phyloP scores from a whole-genome alignment of 2,888 invertebrate genomes.

The Cephus pulcher region DNA sequence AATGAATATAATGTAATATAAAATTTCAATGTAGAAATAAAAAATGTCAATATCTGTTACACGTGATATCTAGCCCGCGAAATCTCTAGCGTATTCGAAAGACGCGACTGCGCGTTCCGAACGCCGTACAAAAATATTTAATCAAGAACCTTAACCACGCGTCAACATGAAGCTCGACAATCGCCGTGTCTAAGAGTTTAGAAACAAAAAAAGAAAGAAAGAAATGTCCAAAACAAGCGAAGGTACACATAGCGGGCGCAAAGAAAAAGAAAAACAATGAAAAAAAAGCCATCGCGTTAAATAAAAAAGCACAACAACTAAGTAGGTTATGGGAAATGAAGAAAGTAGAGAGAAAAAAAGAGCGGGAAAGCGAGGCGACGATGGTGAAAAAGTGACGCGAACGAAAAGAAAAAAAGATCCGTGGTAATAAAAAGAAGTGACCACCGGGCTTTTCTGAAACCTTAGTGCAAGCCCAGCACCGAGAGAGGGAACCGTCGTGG shows the following conservation, averaged over 20 bases:
- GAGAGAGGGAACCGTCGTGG: background rate
- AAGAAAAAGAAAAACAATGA: background rate
- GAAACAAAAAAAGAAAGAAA: background rate
- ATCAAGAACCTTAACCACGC: background rate
- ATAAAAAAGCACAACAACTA: background rate
- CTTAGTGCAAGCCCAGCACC: background rate
- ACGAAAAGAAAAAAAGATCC: background rate
- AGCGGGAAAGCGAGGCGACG: background rate
- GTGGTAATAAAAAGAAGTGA: background rate
- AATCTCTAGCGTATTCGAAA: background rate
- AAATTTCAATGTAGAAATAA: background rate
- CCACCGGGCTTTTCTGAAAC: background rate
- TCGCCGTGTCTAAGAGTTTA: background rate
- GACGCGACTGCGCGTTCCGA: background rate
- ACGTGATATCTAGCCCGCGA: background rate
- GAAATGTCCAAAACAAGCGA: background rate
- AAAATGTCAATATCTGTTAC: conserved; percentile 1
- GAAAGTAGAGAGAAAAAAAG: background rate
- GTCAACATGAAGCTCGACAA: background rate
- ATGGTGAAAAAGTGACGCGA: background rate
- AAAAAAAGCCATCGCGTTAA: background rate
- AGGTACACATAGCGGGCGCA: background rate
- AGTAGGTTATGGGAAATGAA: background rate
- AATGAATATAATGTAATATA: background rate
- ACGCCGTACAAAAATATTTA: background rate